Percentiles rank a stretch among this genome's conserved stretches.
Evolutionary conservation across 2,113 vertebrate genomes (phyloP).

Genomic region (Xenopus borealis): DNA sequence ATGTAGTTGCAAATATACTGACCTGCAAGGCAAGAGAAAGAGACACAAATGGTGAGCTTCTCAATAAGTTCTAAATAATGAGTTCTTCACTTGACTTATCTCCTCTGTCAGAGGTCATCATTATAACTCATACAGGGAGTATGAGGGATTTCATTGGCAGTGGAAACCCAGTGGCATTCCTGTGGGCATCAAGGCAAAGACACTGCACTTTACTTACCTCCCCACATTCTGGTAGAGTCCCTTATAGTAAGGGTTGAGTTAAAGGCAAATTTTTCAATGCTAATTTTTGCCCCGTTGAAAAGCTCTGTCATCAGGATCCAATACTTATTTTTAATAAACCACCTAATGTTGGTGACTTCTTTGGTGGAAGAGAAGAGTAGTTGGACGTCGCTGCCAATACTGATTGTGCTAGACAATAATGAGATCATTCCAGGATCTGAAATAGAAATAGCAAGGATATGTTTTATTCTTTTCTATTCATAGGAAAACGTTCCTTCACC

Average conservation of each 20-base stretch:
- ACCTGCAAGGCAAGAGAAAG: conserved; percentile 43
- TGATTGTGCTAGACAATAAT: conserved; percentile 10
- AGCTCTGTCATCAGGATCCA: neutral
- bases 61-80: too few species aligned
- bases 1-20: conserved; percentile 49
- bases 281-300: conserved; percentile 39
- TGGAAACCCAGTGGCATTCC: neutral
- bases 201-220: conserved; percentile 43
- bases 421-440: conserved; percentile 46
- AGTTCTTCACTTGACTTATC: too few species aligned
- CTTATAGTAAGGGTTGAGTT: conserved; percentile 43
- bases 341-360: conserved; percentile 34
- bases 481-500: too few species aligned
- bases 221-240: conserved; percentile 50
- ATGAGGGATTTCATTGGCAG: neutral
- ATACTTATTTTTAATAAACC: conserved; percentile 37
- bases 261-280: conserved; percentile 4
- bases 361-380: conserved; percentile 39
- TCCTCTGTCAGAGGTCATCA: too few species aligned
- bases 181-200: neutral
- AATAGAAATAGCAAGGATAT: neutral
- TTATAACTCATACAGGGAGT: neutral
- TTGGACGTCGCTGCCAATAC: neutral
- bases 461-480: too few species aligned
- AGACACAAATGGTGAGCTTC: too few species aligned